A percentile compares a stretch with the other conserved stretches of the same genome.
phyloP scores from a whole-genome alignment of 1,140 invertebrate species.

The Scaptomyza montana region DNA sequence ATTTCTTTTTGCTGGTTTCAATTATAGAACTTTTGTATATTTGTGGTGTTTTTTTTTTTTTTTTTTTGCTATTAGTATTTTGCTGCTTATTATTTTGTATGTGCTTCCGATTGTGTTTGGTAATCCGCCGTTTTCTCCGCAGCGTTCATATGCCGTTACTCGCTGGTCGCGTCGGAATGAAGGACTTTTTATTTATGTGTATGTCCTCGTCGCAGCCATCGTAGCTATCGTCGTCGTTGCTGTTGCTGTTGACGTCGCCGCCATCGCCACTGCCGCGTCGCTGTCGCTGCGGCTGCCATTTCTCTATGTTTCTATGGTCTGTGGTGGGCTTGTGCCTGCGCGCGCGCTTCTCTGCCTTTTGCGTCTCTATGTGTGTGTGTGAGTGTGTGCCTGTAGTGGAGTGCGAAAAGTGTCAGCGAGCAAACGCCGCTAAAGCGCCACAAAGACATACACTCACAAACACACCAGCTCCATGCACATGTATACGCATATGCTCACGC shows the following conservation, averaged over 20 bases:
- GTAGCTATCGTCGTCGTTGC: conserved; percentile 14
- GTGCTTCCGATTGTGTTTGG: conserved; percentile 35
- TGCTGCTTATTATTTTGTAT: conserved; percentile 17
- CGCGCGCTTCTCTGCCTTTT: conserved; percentile 25
- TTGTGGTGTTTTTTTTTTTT: conserved; percentile 18
- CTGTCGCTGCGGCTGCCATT: conserved; percentile 37
- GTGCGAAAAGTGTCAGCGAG: conserved; percentile 67
- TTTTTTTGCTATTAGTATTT: conserved; percentile 25
- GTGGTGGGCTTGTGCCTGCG: conserved; percentile 17
- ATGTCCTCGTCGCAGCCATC: conserved; percentile 69
- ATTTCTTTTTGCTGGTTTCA: conserved; percentile 11
- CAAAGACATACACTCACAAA: conserved; percentile 6
- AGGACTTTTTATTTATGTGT: conserved; percentile 84
- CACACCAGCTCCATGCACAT: neutral
- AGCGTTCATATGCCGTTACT: conserved; percentile 81
- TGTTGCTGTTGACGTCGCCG: conserved; percentile 19
- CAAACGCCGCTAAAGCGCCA: conserved; percentile 49
- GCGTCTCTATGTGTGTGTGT: conserved; percentile 21
- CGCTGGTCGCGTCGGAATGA: conserved; percentile 84
- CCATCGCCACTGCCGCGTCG: conserved; percentile 7
- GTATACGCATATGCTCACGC: too few species aligned
- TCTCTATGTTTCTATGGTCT: conserved; percentile 24
- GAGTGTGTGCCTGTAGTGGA: conserved; percentile 16
- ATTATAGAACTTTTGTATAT: conserved; percentile 19
- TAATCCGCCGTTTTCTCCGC: conserved; percentile 73